These are phyloP conservation scores for Tachuris rubrigastra DNA, from an alignment of 2,113 vertebrate genomes.

Conservation along the genomic window DNA sequence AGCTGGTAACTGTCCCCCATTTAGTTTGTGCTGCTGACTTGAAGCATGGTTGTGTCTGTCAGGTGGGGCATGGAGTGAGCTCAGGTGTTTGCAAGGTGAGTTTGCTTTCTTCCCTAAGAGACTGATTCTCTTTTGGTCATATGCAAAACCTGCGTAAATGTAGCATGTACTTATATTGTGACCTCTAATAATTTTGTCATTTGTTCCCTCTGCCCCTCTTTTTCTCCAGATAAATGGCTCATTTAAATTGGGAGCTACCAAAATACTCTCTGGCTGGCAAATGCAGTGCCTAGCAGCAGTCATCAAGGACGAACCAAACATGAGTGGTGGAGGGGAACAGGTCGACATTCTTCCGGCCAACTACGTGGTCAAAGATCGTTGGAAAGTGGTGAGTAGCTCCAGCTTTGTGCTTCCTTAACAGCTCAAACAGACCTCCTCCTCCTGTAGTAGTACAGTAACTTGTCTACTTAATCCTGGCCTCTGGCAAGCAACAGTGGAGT, in stretches of 20 bases:
- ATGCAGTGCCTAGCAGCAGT: slow-evolving; percentile 97
- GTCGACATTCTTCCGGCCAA: slow-evolving; percentile 97
- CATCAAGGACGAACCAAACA: slow-evolving; percentile 96
- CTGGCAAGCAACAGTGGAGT: background rate
- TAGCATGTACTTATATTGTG: background rate
- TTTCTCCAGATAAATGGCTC: slow-evolving; percentile 92
- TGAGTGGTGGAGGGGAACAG: slow-evolving; percentile 96
- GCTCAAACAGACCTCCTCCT: background rate
- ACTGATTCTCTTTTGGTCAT: background rate
- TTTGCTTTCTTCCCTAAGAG: background rate
- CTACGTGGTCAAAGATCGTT: slow-evolving; percentile 98
- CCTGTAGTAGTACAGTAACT: background rate
- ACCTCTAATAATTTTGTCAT: slow-evolving; percentile 38
- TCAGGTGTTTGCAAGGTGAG: slow-evolving; percentile 6
- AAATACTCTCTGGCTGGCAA: slow-evolving; percentile 89
- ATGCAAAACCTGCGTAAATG: background rate
- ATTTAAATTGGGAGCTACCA: slow-evolving; percentile 90
- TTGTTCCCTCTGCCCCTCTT: background rate
- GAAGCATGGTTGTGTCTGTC: background rate
- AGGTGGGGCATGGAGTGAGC: background rate
- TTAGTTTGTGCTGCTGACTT: slow-evolving; percentile 29
- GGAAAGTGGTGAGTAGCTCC: slow-evolving; percentile 94
- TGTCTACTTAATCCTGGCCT: background rate
- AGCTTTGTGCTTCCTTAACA: background rate
- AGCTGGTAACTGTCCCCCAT: background rate